Percentiles rank a stretch among this genome's conserved stretches.
These are phyloP conservation scores for Ophraella communa DNA, from an alignment of 2,888 invertebrate species.

Conservation along the genomic window DNA sequence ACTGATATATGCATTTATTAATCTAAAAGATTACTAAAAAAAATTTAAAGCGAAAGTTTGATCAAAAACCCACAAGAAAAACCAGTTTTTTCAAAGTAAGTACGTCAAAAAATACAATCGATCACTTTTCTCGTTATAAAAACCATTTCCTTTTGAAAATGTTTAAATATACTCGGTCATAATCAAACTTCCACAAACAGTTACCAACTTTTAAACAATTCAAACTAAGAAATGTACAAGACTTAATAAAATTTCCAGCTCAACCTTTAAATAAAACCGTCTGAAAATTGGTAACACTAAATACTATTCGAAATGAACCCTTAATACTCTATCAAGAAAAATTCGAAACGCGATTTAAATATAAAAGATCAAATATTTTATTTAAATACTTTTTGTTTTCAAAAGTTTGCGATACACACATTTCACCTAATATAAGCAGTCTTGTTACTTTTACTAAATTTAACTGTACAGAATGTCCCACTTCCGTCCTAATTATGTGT, in stretches of 20 bases:
- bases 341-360: neutral
- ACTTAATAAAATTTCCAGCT: no score
- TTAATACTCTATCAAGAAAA: neutral
- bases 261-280: neutral
- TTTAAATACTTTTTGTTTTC: conserved; percentile 9
- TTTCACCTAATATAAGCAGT: conserved; percentile 36
- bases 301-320: neutral
- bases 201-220: neutral
- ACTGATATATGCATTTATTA: conserved; percentile 30
- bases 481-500: no score
- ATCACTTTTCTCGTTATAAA: neutral
- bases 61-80: no score
- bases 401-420: conserved; percentile 23
- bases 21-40: conserved; percentile 12
- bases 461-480: conserved; percentile 30
- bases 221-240: no score
- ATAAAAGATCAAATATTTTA: neutral
- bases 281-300: neutral
- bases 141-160: no score
- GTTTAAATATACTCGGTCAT: neutral
- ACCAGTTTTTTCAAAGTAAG: no score
- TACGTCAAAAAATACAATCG: no score
- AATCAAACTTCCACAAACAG: neutral
- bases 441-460: conserved; percentile 30
- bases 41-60: neutral